Evolutionary conservation across 2,113 vertebrate species (phyloP), one percentile per base, ranked within the genome.

Genomic region (Circaetus cinerascens): DNA sequence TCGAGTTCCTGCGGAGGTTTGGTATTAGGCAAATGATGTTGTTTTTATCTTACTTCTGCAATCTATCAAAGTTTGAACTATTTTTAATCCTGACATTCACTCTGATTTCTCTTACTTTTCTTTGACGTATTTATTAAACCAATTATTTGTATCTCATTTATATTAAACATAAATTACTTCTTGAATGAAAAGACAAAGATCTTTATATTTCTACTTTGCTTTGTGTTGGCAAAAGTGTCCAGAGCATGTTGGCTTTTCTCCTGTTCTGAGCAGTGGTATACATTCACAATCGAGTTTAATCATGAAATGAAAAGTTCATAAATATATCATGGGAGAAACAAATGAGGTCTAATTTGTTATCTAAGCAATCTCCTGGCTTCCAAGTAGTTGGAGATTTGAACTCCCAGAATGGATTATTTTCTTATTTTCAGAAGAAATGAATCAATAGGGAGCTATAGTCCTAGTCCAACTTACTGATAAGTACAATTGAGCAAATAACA

Each of bases 221-320:
- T 85, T 79, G 26, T 38, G 26, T 72, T 93, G 60, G 40, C 40
- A 89, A 89, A 93, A 90, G 57, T 40, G 77, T 89, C 62, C 69
- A n/a, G 32, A 59, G 27, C 26, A n/a, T 34, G 15, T 55, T 76
- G 45, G 55, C 46, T 95, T 84, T 93, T 87, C 72, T 36, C 15
- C 36, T 41, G 26, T 57, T 94, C 48, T 74, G 34, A 90, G 64
- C 56, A 45, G 32, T 63, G 45, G 7, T 60, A 69, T 83, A 76
- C 46, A 57, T 69, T 91, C n/a, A n/a, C 38, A 45, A 40, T 32
- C 19, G 5, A 78, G 34, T 83, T 71, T 74, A 80, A 63, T 88
- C 50, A 45, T 38, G 10, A 83, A 90, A 91, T 88, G 71, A 93
- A 93, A 95, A 95, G 43, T 78, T 93, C n/a, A 57, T 84, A 94